Evolutionary conservation across 2,113 vertebrate genomes (phyloP).

Genomic region (Martes martes): DNA sequence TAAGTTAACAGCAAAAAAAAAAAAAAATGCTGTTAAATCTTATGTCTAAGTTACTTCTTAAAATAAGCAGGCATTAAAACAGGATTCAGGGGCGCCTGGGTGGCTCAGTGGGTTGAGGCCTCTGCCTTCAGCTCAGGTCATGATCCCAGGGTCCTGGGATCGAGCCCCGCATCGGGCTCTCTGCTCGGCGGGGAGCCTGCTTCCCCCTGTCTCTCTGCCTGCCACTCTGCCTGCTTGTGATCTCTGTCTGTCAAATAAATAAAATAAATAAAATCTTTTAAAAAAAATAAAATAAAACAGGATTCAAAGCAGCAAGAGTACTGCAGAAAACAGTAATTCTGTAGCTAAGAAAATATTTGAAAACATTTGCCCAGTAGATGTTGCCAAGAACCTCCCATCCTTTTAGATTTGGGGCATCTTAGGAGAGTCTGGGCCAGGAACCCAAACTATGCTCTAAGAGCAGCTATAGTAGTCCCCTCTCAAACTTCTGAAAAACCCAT

Average conservation of each 20-base stretch:
- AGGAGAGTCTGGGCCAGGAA: conserved; percentile 69
- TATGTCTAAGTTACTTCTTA: neutral
- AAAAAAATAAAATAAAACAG: neutral
- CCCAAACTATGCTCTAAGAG: conserved; percentile 56
- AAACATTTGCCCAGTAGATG: conserved; percentile 50
- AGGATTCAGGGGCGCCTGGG: conserved; percentile 41
- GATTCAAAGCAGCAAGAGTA: conserved; percentile 68
- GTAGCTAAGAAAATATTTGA: neutral
- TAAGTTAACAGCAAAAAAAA: conserved; percentile 29
- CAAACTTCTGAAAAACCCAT: conserved; percentile 82
- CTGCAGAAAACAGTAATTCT: conserved; percentile 66
- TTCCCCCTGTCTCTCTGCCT: too few relatives aligned
- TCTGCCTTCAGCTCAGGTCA: too few relatives aligned
- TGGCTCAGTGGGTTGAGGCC: too few relatives aligned
- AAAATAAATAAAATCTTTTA: too few relatives aligned
- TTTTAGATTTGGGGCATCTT: conserved; percentile 67
- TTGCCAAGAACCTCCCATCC: conserved; percentile 57
- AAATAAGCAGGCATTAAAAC: conserved; percentile 57
- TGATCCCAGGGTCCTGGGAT: too few relatives aligned
- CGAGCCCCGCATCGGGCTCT: too few relatives aligned
- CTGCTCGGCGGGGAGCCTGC: too few relatives aligned
- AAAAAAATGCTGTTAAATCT: neutral
- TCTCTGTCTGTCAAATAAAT: too few relatives aligned
- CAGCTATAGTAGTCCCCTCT: conserved; percentile 72
- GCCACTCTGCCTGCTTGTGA: too few relatives aligned